Base-by-base conservation (phyloP, 2,888 invertebrate genomes). In the Parnassius glacialis region DNA sequence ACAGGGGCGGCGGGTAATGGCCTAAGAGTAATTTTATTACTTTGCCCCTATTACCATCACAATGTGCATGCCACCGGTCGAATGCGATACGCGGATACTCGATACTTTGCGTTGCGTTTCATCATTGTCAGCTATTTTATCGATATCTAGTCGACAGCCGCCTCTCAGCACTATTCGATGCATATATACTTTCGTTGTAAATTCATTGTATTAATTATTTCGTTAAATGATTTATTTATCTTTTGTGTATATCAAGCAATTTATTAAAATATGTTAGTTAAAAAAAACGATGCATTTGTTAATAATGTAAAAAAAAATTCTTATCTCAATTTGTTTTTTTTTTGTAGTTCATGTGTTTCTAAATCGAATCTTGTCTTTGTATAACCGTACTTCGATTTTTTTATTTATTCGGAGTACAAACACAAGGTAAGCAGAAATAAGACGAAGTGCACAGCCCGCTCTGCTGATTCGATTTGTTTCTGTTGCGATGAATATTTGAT, bases 1-100 rank as follows among this genome's bases (percentile, higher is more conserved):
- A 73, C 74, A 80, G 79, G 88, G 87, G 87, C 78, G 82, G 70
- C 80, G 87, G 80, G 90, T 90, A 91, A 90, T 91, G 91, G 91
- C 85, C 82, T 90, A 90, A 89, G 81, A 90, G 90, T 91, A 90
- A 91, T 91, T 91, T 91, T 91, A 91, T 90, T 91, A 91, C 90
- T 90, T 85, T 90, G 86, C 88, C 88, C 90, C 90, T 81, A 91
- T 91, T 89, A 90, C 84, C 91, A 90, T 91, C 83, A 90, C 90
- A 90, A 90, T 90, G 87, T 80, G 82, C 84, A 83, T 80, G 83
- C 84, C 82, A 86, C 87, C 85, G 85, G 87, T 76, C 81, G 82
- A 76, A 84, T 83, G 79, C 83, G 85, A 85, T 85, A 83, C 80
- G 81, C 76, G 70, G 72, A 71, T 72, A 78, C 73, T 77, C 78